A percentile compares a stretch with the other conserved stretches of the same genome.
Evolutionary conservation across 2,888 invertebrate genomes (phyloP).

Genomic region (Scaptomyza polygonia): DNA sequence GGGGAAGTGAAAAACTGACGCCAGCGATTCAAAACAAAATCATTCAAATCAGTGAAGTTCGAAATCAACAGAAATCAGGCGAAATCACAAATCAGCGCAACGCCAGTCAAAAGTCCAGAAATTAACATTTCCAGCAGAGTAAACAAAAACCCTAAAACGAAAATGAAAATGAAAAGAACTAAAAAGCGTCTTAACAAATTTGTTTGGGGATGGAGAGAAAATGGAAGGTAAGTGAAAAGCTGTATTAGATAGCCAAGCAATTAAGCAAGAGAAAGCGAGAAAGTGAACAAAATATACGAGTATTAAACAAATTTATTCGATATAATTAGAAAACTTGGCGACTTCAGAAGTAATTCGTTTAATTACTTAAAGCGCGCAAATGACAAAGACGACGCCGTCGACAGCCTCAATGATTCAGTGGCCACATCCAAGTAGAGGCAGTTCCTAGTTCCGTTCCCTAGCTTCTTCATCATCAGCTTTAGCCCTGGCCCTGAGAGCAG

Average conservation of each 20-base stretch:
- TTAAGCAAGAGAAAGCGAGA: background rate
- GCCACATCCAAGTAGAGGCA: constrained; percentile 11
- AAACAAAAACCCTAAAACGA: constrained; percentile 49
- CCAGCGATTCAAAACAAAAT: constrained; percentile 62
- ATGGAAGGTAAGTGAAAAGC: constrained; percentile 18
- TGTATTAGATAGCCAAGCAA: constrained; percentile 15
- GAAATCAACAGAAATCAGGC: constrained; percentile 19
- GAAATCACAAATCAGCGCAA: constrained; percentile 52
- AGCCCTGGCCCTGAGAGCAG: constrained; percentile 4
- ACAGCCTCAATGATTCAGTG: constrained; percentile 36
- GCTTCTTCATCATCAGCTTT: background rate
- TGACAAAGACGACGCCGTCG: constrained; percentile 21
- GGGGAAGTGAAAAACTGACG: constrained; percentile 39
- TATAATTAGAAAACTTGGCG: constrained; percentile 81
- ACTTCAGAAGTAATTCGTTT: constrained; percentile 80
- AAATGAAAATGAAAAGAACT: constrained; percentile 18
- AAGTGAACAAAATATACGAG: constrained; percentile 40
- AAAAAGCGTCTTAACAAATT: constrained; percentile 64
- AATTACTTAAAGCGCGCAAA: constrained; percentile 77
- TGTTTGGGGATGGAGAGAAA: constrained; percentile 18
- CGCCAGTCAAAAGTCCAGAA: constrained; percentile 76
- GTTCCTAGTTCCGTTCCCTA: background rate
- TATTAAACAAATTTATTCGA: constrained; percentile 80
- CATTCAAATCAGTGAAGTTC: constrained; percentile 64
- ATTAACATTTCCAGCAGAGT: constrained; percentile 77